Evolutionary conservation across 1,140 invertebrate genomes (phyloP).

Genomic region (Leptopilina boulardi): DNA sequence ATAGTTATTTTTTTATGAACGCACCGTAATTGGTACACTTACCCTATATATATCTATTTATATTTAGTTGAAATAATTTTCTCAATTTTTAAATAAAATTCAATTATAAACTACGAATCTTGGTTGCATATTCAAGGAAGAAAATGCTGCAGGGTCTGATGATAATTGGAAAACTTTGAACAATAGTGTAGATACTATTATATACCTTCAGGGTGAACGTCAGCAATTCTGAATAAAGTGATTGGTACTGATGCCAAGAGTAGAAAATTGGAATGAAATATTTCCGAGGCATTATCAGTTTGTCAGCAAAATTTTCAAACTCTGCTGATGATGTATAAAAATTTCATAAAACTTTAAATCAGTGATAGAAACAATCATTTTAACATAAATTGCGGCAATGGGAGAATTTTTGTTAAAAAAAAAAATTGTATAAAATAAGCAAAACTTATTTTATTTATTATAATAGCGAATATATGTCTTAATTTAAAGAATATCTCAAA

Average conservation of each 20-base stretch:
- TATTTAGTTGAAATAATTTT: not conserved
- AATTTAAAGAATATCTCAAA: too few relatives aligned
- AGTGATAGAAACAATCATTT: too few relatives aligned
- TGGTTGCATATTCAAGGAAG: slow-evolving; percentile 1
- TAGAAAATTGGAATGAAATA: slow-evolving; percentile 6
- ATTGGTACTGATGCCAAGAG: slow-evolving; percentile 8
- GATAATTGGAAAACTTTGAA: slow-evolving; percentile 10
- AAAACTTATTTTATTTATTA: too few relatives aligned
- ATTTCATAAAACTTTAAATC: too few relatives aligned
- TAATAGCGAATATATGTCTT: too few relatives aligned
- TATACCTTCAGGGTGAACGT: slow-evolving; percentile 8
- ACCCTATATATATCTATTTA: too few relatives aligned
- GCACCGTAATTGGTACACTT: too few relatives aligned
- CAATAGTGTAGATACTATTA: slow-evolving; percentile 10
- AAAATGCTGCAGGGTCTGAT: slow-evolving; percentile 4
- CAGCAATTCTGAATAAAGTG: slow-evolving; percentile 9
- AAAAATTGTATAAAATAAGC: too few relatives aligned
- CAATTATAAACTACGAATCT: not conserved
- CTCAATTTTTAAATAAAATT: not conserved
- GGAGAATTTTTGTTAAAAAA: too few relatives aligned
- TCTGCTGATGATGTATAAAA: not conserved
- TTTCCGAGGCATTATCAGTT: not conserved
- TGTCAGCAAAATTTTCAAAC: slow-evolving; percentile 1
- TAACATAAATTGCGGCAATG: too few relatives aligned
- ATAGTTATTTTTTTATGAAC: too few relatives aligned